phyloP scores from a whole-genome alignment of 2,113 vertebrate species.

The Neodon shergylaensis region DNA sequence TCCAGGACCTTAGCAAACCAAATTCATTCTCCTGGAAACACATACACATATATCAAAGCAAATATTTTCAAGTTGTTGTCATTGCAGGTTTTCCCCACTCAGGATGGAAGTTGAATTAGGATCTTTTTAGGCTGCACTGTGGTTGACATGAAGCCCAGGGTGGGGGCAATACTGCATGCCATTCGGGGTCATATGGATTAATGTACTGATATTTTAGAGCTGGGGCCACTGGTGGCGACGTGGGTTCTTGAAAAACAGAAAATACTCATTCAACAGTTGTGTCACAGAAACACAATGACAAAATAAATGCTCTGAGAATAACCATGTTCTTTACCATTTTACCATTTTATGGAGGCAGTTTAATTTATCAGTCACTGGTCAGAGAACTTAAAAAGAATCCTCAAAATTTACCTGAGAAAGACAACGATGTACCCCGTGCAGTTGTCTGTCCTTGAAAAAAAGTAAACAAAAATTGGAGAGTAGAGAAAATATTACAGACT shows the following conservation, averaged over 20 bases:
- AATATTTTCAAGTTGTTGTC: neutral
- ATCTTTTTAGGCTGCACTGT: neutral
- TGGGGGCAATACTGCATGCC: neutral
- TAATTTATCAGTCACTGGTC: neutral
- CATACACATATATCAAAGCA: neutral
- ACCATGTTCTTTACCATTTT: neutral
- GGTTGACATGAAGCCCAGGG: neutral
- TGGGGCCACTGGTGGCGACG: neutral
- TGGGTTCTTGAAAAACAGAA: neutral
- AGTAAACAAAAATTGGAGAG: neutral
- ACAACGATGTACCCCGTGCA: neutral
- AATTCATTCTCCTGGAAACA: slow-evolving; percentile 20
- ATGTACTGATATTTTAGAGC: neutral
- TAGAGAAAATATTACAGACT: neutral
- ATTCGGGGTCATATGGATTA: neutral
- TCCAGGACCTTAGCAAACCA: slow-evolving; percentile 44
- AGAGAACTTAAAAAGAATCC: neutral
- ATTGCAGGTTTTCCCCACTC: neutral
- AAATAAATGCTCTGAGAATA: neutral
- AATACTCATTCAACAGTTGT: neutral
- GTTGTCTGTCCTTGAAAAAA: slow-evolving; percentile 1
- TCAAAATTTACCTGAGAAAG: neutral
- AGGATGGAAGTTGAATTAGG: neutral
- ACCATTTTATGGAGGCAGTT: neutral
- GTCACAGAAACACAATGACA: neutral